Conservation (phyloP, 2,797 vertebrate species). For the Sebastes aleutianus region DNA sequence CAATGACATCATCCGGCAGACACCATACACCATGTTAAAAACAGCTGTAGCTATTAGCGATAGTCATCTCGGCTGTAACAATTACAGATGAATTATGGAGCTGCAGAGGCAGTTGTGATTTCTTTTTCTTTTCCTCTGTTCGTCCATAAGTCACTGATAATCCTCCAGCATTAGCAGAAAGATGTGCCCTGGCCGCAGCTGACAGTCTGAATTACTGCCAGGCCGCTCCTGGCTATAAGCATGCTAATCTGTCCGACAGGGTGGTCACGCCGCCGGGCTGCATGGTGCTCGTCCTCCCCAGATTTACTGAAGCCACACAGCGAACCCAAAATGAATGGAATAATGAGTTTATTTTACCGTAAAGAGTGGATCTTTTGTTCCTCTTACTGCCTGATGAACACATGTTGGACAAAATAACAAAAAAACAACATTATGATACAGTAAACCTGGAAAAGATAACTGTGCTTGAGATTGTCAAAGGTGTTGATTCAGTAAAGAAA, state of each 20-base stretch:
- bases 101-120: conserved; percentile 16
- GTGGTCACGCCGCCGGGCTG: conserved; percentile 43
- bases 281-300: conserved; percentile 2
- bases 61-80: conserved; percentile 28
- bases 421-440: not conserved
- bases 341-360: conserved; percentile 4
- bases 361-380: not conserved
- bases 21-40: conserved; percentile 39
- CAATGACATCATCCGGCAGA: conserved; percentile 61
- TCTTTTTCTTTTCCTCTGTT: conserved; percentile 5
- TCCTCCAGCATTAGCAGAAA: conserved; percentile 41
- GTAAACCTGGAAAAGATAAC: not conserved
- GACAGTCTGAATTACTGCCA: conserved; percentile 54
- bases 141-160: conserved; percentile 44
- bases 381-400: not conserved
- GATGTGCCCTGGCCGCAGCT: conserved; percentile 22
- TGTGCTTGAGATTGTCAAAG: not conserved
- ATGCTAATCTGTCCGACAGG: conserved; percentile 47
- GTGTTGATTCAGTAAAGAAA: not conserved
- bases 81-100: conserved; percentile 49
- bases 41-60: conserved; percentile 59
- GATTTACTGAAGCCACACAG: conserved; percentile 6
- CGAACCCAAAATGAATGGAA: not conserved
- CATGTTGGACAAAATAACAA: not conserved
- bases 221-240: conserved; percentile 16